A percentile compares a stretch with the other conserved stretches of the same genome.
phyloP scores from a whole-genome alignment of 2,888 invertebrate species.

The Unio delphinus region DNA sequence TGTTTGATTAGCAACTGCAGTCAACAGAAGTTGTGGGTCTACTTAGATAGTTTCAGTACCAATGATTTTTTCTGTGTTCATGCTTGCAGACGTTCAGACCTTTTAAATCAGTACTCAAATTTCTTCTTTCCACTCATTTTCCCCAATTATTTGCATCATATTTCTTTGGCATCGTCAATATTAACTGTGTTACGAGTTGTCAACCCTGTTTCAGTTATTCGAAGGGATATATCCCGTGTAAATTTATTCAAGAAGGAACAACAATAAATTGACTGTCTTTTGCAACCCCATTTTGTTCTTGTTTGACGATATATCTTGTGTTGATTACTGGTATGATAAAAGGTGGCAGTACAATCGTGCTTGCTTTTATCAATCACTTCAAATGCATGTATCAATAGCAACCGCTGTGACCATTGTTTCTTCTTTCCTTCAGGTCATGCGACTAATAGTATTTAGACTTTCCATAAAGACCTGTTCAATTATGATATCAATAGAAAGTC shows the following conservation, averaged over 20 bases:
- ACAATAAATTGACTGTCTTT: not conserved
- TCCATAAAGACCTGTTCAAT: conserved; percentile 7
- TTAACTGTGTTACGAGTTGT: not conserved
- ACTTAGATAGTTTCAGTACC: conserved; percentile 4
- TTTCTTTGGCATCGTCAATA: not conserved
- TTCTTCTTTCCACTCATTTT: conserved; percentile 1
- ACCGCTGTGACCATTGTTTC: not conserved
- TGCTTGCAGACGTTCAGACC: not conserved
- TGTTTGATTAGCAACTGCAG: not conserved
- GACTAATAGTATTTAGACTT: not conserved
- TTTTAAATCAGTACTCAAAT: conserved; percentile 3
- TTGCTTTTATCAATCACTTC: not conserved
- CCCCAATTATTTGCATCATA: not conserved
- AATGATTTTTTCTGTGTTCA: not conserved
- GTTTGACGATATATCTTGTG: conserved; percentile 1
- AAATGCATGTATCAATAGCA: conserved; percentile 3
- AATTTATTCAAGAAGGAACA: not conserved
- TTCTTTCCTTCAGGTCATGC: conserved; percentile 3
- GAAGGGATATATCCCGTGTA: not conserved
- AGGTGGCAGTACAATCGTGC: conserved; percentile 1
- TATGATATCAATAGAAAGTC: not conserved
- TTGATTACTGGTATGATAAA: not conserved
- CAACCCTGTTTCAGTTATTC: not conserved
- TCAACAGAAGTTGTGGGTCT: conserved; percentile 6
- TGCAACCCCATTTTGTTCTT: conserved; percentile 2